A percentile compares a stretch with the other conserved stretches of the same genome.
These are phyloP conservation scores for Nemopilema nomurai DNA, from an alignment of 30 jellyfish, hydroid and myxozoan species.

Conservation along the genomic window DNA sequence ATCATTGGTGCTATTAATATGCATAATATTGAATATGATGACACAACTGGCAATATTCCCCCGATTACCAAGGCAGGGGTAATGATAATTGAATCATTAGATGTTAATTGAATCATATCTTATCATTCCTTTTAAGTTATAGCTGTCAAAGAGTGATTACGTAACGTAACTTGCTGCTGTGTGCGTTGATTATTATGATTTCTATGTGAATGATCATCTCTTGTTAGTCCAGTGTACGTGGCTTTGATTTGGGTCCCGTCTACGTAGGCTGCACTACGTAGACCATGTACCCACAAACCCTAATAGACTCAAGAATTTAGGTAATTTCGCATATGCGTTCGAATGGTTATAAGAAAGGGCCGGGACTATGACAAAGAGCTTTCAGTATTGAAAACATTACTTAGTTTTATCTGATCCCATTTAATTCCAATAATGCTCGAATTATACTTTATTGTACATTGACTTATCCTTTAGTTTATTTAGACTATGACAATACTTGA, in stretches of 20 bases:
- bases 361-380: neutral
- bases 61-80: too few relatives aligned
- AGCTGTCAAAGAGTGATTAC: too few relatives aligned
- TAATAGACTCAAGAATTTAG: neutral
- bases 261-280: neutral
- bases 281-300: neutral
- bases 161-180: too few relatives aligned
- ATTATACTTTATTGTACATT: neutral
- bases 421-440: neutral
- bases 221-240: neutral
- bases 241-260: neutral
- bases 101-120: too few relatives aligned
- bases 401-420: neutral
- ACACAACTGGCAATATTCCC: too few relatives aligned
- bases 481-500: neutral
- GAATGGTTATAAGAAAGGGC: neutral
- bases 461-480: neutral
- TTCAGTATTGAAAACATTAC: neutral
- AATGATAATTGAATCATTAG: too few relatives aligned
- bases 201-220: too few relatives aligned
- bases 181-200: too few relatives aligned
- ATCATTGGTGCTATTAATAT: too few relatives aligned
- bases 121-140: too few relatives aligned
- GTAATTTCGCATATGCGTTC: neutral
- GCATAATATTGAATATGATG: too few relatives aligned